Evolutionary conservation across 1,140 invertebrate genomes (phyloP), one percentile per base, ranked within the genome.

Genomic region (Camponotus pennsylvanicus): DNA sequence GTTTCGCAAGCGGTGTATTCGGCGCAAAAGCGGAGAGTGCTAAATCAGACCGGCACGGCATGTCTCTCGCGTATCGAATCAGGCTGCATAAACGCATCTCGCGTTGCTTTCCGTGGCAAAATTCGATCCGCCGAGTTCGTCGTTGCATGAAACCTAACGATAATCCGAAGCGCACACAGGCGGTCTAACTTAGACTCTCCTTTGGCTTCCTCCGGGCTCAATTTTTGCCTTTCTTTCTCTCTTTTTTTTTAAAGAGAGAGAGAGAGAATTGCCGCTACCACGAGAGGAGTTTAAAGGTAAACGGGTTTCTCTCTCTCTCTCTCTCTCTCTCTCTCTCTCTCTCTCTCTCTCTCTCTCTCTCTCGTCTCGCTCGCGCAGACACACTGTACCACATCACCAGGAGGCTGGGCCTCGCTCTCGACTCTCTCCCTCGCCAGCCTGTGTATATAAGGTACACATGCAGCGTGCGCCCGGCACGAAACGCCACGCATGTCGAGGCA

Each of bases 281-380:
- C 85, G 63, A 86, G 78, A 88, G 78, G 79, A 93, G 91, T 92
- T 93, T 93, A 93, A 93, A 93, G 92, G 92, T 93, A 93, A 93
- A 93, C 92, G 90, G 88, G 92, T 93, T 93, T 93, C 91, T 89
- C 91, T 84, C 82, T 52, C 49, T 6, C 4, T 52, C 49, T 18
- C 49, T 52, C 40, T 8, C 40, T 42, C 40, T 42, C 40, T 42
- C 45, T 45, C 45, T 45, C 11, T 45, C 45, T 45, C 45, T 45
- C 45, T 45, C 11, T 45, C 11, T 45, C 45, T 45, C 4, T 45
- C 11, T 45, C 11, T 45, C 45, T 45, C 4, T 52, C 15, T 18
- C 49, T 52, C 45, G 45, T 49, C 13, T 49, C 63, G 71, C 59
- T 80, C 45, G 84, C 75, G 75, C 63, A 73, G 82, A 78, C 73